Evolutionary conservation across 2,113 vertebrate species (phyloP).

Genomic region (Crocuta crocuta): DNA sequence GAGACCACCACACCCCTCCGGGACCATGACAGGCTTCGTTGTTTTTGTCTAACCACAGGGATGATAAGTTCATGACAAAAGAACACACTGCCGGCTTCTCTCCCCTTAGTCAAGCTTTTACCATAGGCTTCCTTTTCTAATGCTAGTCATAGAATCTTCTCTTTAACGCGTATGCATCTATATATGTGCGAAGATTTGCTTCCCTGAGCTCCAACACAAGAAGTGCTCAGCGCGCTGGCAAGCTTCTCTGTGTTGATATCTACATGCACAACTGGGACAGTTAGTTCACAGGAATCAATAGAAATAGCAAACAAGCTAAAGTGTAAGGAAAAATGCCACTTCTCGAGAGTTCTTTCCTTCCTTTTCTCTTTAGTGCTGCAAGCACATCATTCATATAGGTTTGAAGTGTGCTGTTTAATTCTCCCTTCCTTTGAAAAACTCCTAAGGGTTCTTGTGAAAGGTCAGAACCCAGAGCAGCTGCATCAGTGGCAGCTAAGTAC

Average conservation of each 20-base stretch:
- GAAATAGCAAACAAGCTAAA: not conserved
- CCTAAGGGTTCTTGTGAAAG: constrained; percentile 55
- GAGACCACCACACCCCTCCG: not conserved
- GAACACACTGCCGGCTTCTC: not conserved
- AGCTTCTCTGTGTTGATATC: not conserved
- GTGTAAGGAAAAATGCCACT: not conserved
- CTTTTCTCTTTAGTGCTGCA: not conserved
- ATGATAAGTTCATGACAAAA: not conserved
- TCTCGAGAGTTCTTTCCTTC: not conserved
- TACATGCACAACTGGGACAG: not conserved
- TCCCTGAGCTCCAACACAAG: not conserved
- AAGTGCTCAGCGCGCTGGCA: not conserved
- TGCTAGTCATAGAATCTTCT: not conserved
- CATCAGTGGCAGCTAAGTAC: not conserved
- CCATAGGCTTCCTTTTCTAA: not conserved
- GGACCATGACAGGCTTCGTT: constrained; percentile 15
- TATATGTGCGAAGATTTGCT: not conserved
- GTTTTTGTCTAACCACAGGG: constrained; percentile 25
- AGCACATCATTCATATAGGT: not conserved
- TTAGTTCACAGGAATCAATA: not conserved
- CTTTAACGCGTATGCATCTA: not conserved
- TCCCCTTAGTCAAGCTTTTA: not conserved
- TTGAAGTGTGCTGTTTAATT: constrained; percentile 10
- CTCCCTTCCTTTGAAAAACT: constrained; percentile 43
- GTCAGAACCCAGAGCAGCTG: constrained; percentile 31